Base-by-base conservation (phyloP, 2,888 invertebrate genomes). In the Synanthedon formicaeformis region DNA sequence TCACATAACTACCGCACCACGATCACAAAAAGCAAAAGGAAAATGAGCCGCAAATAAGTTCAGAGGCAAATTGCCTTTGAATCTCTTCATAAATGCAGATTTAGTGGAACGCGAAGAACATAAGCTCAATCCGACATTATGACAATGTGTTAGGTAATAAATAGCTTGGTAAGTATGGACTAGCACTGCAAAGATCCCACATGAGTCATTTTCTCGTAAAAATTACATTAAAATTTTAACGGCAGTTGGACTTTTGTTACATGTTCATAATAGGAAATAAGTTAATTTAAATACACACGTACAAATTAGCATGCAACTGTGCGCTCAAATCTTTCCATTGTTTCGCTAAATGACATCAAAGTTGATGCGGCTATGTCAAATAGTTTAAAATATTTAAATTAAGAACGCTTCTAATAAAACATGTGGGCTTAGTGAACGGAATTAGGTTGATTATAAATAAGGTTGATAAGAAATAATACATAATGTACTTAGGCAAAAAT, bases 291-390 rank as follows among this genome's bases (percentile, higher is more conserved):
- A 85, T 84, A 84, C 23, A 83, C 80, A 75, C 75, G 70, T 73
- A 56, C 55, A 62, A 72, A 78, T 87, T 81, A 81, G 78, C 69
- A 87, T 86, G 78, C 87, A 64, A 69, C 72, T 64, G 67, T 53
- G 73, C 57, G 66, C 68, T 58, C 66, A 73, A 62, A 76, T 82
- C 78, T 84, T 81, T 79, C 85, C 85, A 86, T 87, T 87, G 87
- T 86, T 80, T 82, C 79, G 82, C 85, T 86, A 87, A 86, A 86
- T 81, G 85, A 85, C 86, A 81, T 86, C 86, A 85, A 86, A 86
- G 84, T 81, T 81, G 79, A 77, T 72, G 74, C 78, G 80, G 76
- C 76, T 69, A 70, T 66, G 65, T 75, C 10, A 34, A 16, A 34
- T 34, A 34, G 34, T 34, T 34, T 10, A 34, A 73, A 80, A 80